Base-by-base conservation (phyloP, 2,888 invertebrate species). In the Myopa testacea region DNA sequence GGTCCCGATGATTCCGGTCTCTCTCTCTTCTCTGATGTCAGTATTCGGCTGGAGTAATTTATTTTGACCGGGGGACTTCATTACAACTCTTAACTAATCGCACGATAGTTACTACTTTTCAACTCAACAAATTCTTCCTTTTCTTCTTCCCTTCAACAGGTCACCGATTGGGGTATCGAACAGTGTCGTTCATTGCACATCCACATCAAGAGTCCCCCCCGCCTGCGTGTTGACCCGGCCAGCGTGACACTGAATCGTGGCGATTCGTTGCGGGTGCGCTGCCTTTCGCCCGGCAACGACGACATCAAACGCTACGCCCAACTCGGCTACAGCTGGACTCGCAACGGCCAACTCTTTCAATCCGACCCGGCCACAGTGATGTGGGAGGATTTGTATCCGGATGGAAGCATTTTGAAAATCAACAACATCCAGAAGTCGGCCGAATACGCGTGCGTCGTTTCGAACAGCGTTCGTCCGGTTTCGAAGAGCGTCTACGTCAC, bases 341-440 rank as follows among this genome's bases (percentile, higher is more conserved):
- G 94, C 82, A 95, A 95, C 85, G 92, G 93, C 77, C 93, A 92
- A 12, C 90, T 96, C 16, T 91, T 96, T 37, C 94, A 93, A 69
- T 91, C 95, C 78, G 92, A 92, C 74, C 94, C 94, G 0, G 93
- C 93, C 7, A 91, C 91, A n/a, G 95, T 94, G 84, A 94, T 94
- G 82, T 95, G 95, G 93, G 96, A 96, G 86, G 95, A 96, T 85
- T 90, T 96, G 40, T 95, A 93, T 87, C 96, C 96, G 0, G 93
- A 94, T 78, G 96, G 96, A 10, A 95, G 95, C 84, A 94, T 96
- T 76, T 90, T 96, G 6, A 94, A 94, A 86, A 93, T 96, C 45
- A 93, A 93, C 82, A 94, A 93, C 83, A 93, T 94, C 68, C 87
- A 95, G 94, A 95, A 94, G 92, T 94, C 95, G 0, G 93, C 93